Conservation (phyloP, 2,888 invertebrate species). For the Watsonalla cultraria region DNA sequence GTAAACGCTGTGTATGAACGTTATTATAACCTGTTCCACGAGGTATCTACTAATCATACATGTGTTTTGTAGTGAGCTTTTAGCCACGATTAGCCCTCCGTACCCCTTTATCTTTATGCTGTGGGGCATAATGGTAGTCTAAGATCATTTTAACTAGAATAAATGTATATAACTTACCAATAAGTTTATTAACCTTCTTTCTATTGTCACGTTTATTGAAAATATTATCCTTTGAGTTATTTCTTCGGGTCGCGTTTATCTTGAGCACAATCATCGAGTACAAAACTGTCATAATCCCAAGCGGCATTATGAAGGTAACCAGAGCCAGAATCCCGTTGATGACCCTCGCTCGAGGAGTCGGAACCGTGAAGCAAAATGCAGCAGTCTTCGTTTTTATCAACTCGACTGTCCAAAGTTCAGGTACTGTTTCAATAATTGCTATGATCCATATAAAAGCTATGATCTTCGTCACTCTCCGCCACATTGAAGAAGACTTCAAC, state of each 20-base stretch:
- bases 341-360: slow-evolving; percentile 34
- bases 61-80: no score
- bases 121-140: no score
- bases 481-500: slow-evolving; percentile 33
- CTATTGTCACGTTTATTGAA: slow-evolving; percentile 49
- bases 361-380: slow-evolving; percentile 40
- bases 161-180: slow-evolving; percentile 36
- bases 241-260: slow-evolving; percentile 35
- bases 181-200: slow-evolving; percentile 49
- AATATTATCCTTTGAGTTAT: slow-evolving; percentile 28
- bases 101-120: no score
- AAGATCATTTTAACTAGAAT: no score
- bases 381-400: slow-evolving; percentile 31
- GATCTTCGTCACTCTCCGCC: slow-evolving; percentile 42
- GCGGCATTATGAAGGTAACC: slow-evolving; percentile 43
- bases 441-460: slow-evolving; percentile 42
- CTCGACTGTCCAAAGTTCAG: slow-evolving; percentile 42
- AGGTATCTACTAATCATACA: no score
- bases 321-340: slow-evolving; percentile 42
- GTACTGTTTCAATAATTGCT: slow-evolving; percentile 40
- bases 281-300: slow-evolving; percentile 45
- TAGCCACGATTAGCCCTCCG: no score
- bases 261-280: slow-evolving; percentile 50
- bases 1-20: no score
- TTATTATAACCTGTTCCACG: no score